Evolutionary conservation across 2,113 vertebrate species (phyloP), one percentile per base, ranked within the genome.

Genomic region (Axis porcinus): DNA sequence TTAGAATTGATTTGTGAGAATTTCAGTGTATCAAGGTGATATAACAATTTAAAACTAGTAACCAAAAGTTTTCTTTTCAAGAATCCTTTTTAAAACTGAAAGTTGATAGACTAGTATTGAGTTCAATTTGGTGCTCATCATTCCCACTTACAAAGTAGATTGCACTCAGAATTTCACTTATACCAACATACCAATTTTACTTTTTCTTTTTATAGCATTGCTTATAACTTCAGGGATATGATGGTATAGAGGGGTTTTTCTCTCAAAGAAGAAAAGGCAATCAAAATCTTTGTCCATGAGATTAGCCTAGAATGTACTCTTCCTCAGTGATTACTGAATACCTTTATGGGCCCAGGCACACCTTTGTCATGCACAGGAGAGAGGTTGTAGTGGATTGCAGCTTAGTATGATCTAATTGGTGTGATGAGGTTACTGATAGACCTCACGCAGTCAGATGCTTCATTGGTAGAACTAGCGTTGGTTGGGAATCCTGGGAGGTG

Each of bases 1-100:
- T 96, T 97, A 94, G 33, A 89, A 96, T 98, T 97, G 96, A 97
- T 98, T 97, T 97, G 94, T 57, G 86, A 96, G 97, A 96, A 95
- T 96, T 94, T 90, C 96, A 57, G 91, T 89, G 82, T 97, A 97
- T 97, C 0, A 79, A n/a, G 57, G 87, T 94, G 57, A 45, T 87
- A 11, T 78, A 82, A 60, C 28, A 89, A 3, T 95, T 90, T 94
- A 94, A 95, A 96, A 94, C 87, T 87, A 96, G 54, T 55, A 85
- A 83, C 25, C 79, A 7, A 76, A 67, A n/a, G 40, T 70, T 45
- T 70, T 95, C 21, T 96, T 97, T 81, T 81, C 57, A 81, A 84
- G 47, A 86, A 45, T 86, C 64, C 60, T 88, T 90, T 94, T 86
- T 58, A 86, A 93, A 93, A 90, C 27, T 95, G 45, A 89, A 95